Percentiles rank a stretch among this genome's conserved stretches.
These are phyloP conservation scores for Synaphobranchus kaupii DNA, from an alignment of 2,797 vertebrate species.

Conservation along the genomic window DNA sequence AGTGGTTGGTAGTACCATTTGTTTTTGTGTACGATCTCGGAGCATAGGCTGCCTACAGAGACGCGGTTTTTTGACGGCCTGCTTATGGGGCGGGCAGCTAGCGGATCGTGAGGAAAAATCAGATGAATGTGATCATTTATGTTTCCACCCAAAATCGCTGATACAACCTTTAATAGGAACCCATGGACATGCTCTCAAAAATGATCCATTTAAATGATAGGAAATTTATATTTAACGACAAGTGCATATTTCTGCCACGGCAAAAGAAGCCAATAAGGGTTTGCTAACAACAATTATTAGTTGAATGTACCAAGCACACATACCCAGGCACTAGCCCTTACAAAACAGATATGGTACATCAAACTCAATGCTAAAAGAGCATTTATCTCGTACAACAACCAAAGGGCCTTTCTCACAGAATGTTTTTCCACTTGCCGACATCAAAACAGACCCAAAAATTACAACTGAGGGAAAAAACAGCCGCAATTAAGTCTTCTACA, in stretches of 20 bases:
- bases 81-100: too few species aligned
- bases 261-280: not conserved
- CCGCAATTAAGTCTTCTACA: not conserved
- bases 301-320: not conserved
- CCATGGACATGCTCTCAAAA: not conserved
- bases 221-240: not conserved
- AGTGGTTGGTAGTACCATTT: too few species aligned
- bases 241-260: not conserved
- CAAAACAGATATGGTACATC: not conserved
- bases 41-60: too few species aligned
- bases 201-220: not conserved
- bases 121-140: too few species aligned
- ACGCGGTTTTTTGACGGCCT: too few species aligned
- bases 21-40: too few species aligned
- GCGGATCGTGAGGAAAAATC: too few species aligned
- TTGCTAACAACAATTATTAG: not conserved
- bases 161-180: too few species aligned
- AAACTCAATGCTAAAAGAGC: not conserved
- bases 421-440: not conserved
- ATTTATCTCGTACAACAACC: not conserved
- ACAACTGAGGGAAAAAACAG: not conserved
- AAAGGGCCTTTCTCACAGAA: not conserved
- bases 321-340: not conserved
- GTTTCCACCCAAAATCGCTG: too few species aligned
- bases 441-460: slow-evolving; percentile 11